Conservation (phyloP, 1,140 invertebrate species). For the Agrilus planipennis region DNA sequence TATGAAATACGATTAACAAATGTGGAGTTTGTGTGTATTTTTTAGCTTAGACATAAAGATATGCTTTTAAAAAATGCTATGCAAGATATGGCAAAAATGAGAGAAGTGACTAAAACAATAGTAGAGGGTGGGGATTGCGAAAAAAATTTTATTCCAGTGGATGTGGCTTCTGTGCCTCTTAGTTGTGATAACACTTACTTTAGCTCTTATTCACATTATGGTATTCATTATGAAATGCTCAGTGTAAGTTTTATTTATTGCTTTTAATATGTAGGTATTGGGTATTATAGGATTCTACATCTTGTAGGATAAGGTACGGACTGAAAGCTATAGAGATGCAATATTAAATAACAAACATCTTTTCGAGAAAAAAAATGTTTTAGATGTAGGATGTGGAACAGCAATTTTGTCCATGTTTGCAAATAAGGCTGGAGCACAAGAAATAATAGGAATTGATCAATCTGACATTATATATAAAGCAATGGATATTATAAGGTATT, state of each 20-base stretch:
- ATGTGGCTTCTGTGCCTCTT: slow-evolving; percentile 38
- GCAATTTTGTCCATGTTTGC: slow-evolving; percentile 94
- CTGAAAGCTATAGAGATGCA: slow-evolving; percentile 87
- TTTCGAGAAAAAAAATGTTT: slow-evolving; percentile 67
- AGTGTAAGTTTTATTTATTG: slow-evolving; percentile 40
- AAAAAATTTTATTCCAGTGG: slow-evolving; percentile 31
- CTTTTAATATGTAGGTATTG: slow-evolving; percentile 2
- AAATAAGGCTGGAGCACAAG: slow-evolving; percentile 80
- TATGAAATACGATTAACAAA: no score
- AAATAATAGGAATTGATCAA: slow-evolving; percentile 87
- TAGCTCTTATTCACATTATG: slow-evolving; percentile 92
- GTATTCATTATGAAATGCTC: slow-evolving; percentile 95
- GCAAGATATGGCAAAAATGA: slow-evolving; percentile 53
- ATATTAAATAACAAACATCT: slow-evolving; percentile 66
- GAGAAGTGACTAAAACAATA: slow-evolving; percentile 40
- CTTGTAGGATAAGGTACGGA: slow-evolving; percentile 77
- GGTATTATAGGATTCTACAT: slow-evolving; percentile 1
- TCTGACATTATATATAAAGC: slow-evolving; percentile 74
- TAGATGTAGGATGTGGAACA: slow-evolving; percentile 89
- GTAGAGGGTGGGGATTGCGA: slow-evolving; percentile 29
- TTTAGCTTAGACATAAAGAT: slow-evolving; percentile 42
- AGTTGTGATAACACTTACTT: slow-evolving; percentile 72
- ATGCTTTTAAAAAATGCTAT: slow-evolving; percentile 43
- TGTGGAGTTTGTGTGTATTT: no score
- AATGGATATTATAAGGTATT: slow-evolving; percentile 58